Base-by-base conservation (phyloP, 2,797 vertebrate species). In the Platyrinchus mystaceus region DNA sequence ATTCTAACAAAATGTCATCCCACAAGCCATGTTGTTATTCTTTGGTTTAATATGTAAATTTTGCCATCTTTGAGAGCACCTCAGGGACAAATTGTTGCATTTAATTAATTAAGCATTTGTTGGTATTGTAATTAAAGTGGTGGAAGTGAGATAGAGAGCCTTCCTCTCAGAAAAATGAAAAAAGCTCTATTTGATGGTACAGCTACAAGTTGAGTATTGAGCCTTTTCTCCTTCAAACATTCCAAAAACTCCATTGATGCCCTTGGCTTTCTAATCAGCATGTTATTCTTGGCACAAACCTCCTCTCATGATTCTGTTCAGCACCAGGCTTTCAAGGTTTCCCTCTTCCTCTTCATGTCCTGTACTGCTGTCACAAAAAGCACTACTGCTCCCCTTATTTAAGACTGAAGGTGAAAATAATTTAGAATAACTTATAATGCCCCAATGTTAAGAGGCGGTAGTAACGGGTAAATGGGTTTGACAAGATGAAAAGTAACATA, bases 401-500 rank as follows among this genome's bases (percentile, higher is more conserved):
- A 81, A 82, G 34, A 76, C 5, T 14, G 41, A 2, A 1, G 17
- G 8, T 39, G 22, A 56, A 4, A 71, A 19, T 58, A 56, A 28
- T 77, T 75, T 44, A 46, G 21, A 73, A 26, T 1, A 53, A 70
- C 8, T 52, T 84, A 8, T 41, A 37, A 39, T 56, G 2, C 4
- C n/a, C 10, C 34, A 50, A 53, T 55, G 13, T 4, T 53, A 62
- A 58, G 50, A 55, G 15, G 7, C 15, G 44, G 23, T 23, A 64
- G 37, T 52, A 36, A 74, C 20, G 3, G 20, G 26, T 43, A 67
- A 58, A 39, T 22, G 12, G 44, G 7, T 47, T 86, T 60, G 8
- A 69, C 22, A 49, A 78, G 15, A 27, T 46, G 12, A 71, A 23
- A 14, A 90, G 17, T 1, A 1, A 22, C 0, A 0, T 47, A 18